Base-by-base conservation (phyloP, 1,140 invertebrate species). In the Polypedilum pembai region DNA sequence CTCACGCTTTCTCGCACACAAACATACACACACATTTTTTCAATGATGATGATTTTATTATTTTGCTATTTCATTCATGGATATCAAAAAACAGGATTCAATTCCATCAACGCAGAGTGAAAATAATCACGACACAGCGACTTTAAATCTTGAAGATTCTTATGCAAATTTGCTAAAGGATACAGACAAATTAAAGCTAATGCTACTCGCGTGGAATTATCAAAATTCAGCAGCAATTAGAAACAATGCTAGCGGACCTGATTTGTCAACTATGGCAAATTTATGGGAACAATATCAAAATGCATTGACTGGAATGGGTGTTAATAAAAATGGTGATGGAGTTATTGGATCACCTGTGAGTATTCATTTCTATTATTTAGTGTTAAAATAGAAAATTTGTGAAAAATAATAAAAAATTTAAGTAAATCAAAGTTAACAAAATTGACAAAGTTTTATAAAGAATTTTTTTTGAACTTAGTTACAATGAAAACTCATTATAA, bases 141-240 rank as follows among this genome's bases (percentile, higher is more conserved):
- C 12, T 56, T 56, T 77, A 74, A 79, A 82, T 20, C n/a, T 21
- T 18, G 73, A 75, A 24, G 81, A 82, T 74, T 78, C 81, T 20
- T 82, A 82, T 73, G 80, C 81, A 56, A 41, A 41, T 74, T 77
- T 82, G 7, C 89, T 90, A 86, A 92, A 91, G 89, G 90, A 92
- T 82, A 88, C 89, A 78, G 90, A 92, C 85, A 92, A 92, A 85
- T 86, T 92, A 85, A 92, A 91, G 86, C 85, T 91, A 85, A 92
- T 92, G 90, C 87, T 92, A 83, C 87, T 91, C 78, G 90, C 90
- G 80, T 92, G 90, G 90, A 92, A 91, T 87, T 90, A 91, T 85
- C 89, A 91, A 83, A 82, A 89, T 84, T 86, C 89, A 87, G 85
- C 85, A 86, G 80, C 88, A 85, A 79, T 81, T 69, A 80, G 81